Conservation (phyloP, 2,888 invertebrate genomes). For the Azorinus chamasolen region DNA sequence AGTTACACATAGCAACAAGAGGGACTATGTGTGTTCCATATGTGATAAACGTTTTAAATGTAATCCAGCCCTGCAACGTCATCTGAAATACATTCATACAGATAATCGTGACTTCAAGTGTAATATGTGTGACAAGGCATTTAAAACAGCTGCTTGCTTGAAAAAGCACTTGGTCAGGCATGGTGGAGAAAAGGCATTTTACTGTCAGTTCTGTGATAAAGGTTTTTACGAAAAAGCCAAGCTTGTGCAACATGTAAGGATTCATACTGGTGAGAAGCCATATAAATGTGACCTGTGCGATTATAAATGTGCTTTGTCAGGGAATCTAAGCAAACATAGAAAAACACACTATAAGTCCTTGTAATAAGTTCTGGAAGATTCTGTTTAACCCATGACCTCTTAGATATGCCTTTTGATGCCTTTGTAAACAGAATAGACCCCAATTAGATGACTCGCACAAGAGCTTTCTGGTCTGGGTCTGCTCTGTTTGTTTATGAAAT, state of each 20-base stretch:
- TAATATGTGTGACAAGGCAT: conserved; percentile 41
- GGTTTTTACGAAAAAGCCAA: conserved; percentile 50
- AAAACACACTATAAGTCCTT: conserved; percentile 30
- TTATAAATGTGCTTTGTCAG: conserved; percentile 49
- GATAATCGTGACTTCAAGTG: conserved; percentile 29
- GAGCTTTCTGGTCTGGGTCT: too few relatives aligned
- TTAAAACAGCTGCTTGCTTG: conserved; percentile 39
- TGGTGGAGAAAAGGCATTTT: conserved; percentile 32
- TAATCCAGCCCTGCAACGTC: conserved; percentile 31
- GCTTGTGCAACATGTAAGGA: conserved; percentile 40
- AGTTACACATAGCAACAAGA: conserved; percentile 39
- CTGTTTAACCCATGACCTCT: too few relatives aligned
- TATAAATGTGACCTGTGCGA: conserved; percentile 47
- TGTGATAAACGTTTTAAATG: conserved; percentile 50
- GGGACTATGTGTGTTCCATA: conserved; percentile 37
- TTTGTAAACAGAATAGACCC: too few relatives aligned
- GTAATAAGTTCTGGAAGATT: too few relatives aligned
- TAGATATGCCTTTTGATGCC: too few relatives aligned
- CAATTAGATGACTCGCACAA: too few relatives aligned
- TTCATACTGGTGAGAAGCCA: conserved; percentile 50
- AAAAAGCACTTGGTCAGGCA: conserved; percentile 43
- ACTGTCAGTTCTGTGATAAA: conserved; percentile 45
- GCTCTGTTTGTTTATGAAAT: too few relatives aligned
- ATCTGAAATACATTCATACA: conserved; percentile 49
- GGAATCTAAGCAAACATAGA: conserved; percentile 51